Percentiles rank a stretch among this genome's conserved stretches.
Conservation (phyloP, 2,888 invertebrate genomes). For the Griposia aprilina region DNA sequence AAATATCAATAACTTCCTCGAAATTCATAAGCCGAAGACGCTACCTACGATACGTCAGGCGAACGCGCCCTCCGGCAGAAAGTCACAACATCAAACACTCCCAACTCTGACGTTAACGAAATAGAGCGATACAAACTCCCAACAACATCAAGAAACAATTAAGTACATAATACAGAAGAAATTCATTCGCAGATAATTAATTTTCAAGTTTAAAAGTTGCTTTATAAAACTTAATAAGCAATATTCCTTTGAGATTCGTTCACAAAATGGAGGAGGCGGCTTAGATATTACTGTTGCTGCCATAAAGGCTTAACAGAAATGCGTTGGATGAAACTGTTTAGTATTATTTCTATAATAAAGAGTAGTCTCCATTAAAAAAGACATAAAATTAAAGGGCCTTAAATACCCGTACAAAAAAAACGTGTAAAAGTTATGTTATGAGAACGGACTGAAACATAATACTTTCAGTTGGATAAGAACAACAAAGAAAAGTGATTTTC, state of each 20-base stretch:
- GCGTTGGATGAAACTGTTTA: neutral
- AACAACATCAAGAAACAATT: constrained; percentile 68
- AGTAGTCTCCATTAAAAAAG: neutral
- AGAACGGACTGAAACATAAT: neutral
- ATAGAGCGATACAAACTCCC: constrained; percentile 64
- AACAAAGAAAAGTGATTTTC: neutral
- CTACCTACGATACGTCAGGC: constrained; percentile 34
- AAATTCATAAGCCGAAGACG: constrained; percentile 30
- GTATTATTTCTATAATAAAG: neutral
- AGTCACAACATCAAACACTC: constrained; percentile 64
- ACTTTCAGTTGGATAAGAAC: neutral
- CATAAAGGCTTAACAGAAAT: neutral
- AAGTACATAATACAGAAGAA: constrained; percentile 67
- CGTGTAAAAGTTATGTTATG: too few species aligned
- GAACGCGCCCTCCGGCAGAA: constrained; percentile 42
- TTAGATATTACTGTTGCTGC: constrained; percentile 11
- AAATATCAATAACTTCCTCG: constrained; percentile 30
- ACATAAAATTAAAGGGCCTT: neutral
- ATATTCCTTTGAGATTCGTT: constrained; percentile 60
- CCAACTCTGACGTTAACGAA: constrained; percentile 50
- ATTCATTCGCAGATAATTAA: constrained; percentile 70
- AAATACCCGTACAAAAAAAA: neutral
- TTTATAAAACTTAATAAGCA: constrained; percentile 63
- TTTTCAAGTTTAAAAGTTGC: constrained; percentile 67
- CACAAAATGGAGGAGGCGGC: constrained; percentile 29